Percentiles rank a stretch among this genome's conserved stretches.
Conservation (phyloP, 2,113 vertebrate species). For the Psilopsiagon aymara region DNA sequence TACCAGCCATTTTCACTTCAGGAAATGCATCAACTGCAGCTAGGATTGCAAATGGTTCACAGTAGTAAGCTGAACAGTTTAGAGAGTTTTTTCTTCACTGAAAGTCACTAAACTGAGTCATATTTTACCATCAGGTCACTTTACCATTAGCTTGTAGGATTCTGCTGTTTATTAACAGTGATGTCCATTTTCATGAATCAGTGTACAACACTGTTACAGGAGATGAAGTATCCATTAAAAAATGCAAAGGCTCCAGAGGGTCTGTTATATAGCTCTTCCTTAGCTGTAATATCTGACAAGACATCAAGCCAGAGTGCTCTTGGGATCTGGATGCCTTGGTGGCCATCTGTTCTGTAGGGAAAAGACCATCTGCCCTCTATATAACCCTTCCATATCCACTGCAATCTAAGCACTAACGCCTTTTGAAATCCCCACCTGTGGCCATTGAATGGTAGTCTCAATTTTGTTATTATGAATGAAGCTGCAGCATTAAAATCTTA, state of each 20-base stretch:
- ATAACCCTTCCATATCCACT: background rate
- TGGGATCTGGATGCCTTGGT: constrained; percentile 21
- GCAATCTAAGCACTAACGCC: background rate
- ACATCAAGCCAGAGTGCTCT: background rate
- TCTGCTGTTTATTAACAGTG: background rate
- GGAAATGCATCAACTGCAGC: background rate
- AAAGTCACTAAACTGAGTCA: background rate
- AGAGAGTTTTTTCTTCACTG: background rate
- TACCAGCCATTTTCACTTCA: background rate
- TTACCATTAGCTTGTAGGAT: background rate
- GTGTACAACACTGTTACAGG: background rate
- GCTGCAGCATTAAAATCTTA: background rate
- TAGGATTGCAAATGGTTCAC: background rate
- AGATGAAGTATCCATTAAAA: background rate
- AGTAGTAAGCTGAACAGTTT: background rate
- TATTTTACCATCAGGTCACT: background rate
- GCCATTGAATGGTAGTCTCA: background rate
- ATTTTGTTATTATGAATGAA: background rate
- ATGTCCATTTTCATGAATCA: background rate
- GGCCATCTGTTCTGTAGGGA: constrained; percentile 40
- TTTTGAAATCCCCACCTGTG: constrained; percentile 22
- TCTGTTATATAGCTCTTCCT: background rate
- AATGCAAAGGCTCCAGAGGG: background rate
- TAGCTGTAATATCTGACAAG: background rate
- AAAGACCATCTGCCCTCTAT: constrained; percentile 13